Conservation (phyloP, 2,888 invertebrate genomes). For the Seira ritae region DNA sequence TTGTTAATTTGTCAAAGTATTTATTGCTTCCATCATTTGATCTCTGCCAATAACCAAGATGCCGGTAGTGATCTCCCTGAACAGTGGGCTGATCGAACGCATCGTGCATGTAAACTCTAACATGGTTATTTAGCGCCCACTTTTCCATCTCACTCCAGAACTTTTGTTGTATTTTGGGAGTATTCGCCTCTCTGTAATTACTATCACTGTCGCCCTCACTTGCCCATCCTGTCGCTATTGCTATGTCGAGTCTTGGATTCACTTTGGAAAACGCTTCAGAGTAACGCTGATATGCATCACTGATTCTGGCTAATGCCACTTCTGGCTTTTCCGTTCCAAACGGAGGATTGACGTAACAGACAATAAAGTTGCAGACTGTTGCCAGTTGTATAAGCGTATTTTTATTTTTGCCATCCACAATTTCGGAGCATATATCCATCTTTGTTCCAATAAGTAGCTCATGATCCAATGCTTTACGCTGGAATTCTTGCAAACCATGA, state of each 20-base stretch:
- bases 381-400: slow-evolving; percentile 50
- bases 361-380: slow-evolving; percentile 63
- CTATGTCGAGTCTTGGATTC: slow-evolving; percentile 63
- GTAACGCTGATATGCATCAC: slow-evolving; percentile 50
- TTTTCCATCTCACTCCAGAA: slow-evolving; percentile 63
- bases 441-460: slow-evolving; percentile 64
- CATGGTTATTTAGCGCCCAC: slow-evolving; percentile 33
- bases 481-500: slow-evolving; percentile 55
- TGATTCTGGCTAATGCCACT: slow-evolving; percentile 54
- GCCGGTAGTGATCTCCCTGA: slow-evolving; percentile 39
- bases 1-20: slow-evolving; percentile 63
- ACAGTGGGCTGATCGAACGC: slow-evolving; percentile 67
- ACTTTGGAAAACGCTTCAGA: slow-evolving; percentile 49
- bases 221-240: slow-evolving; percentile 71
- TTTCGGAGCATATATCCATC: slow-evolving; percentile 63
- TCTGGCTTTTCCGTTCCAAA: slow-evolving; percentile 42
- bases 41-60: slow-evolving; percentile 67
- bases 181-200: slow-evolving; percentile 51
- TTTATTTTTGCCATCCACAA: slow-evolving; percentile 55
- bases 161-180: slow-evolving; percentile 30
- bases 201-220: slow-evolving; percentile 64
- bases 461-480: slow-evolving; percentile 36
- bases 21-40: slow-evolving; percentile 29
- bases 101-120: slow-evolving; percentile 67
- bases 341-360: slow-evolving; percentile 67